A percentile compares a stretch with the other conserved stretches of the same genome.
Evolutionary conservation across 2,113 vertebrate species (phyloP).

Genomic region (Cygnus buccinator): DNA sequence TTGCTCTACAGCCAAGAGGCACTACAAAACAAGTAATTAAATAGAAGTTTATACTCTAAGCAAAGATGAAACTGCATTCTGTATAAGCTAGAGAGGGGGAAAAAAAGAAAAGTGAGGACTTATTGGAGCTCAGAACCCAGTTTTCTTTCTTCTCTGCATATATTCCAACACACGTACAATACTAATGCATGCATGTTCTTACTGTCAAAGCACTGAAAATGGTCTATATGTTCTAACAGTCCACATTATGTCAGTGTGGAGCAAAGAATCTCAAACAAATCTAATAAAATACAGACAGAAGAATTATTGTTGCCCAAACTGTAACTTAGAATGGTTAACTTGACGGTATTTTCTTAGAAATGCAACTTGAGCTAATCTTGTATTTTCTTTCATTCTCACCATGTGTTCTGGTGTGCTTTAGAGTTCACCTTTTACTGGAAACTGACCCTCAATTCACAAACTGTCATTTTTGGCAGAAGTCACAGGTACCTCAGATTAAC

Average conservation of each 20-base stretch:
- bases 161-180: not conserved
- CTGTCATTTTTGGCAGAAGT: slow-evolving; percentile 19
- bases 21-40: not conserved
- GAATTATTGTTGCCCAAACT: not conserved
- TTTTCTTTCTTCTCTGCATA: not conserved
- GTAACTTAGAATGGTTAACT: not conserved
- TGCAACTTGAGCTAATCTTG: not conserved
- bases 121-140: not conserved
- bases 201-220: not conserved
- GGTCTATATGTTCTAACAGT: not conserved
- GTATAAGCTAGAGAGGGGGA: not conserved
- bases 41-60: not conserved
- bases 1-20: not conserved
- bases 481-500: not conserved
- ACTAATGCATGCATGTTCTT: not conserved
- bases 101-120: not conserved
- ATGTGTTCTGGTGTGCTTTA: not conserved
- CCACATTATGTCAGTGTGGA: not conserved
- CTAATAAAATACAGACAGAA: slow-evolving; percentile 25
- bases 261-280: not conserved
- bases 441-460: not conserved
- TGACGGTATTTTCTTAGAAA: slow-evolving; percentile 17
- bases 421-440: not conserved
- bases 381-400: not conserved
- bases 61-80: not conserved